These are phyloP conservation scores for Ctenoplectra terminalis DNA, from an alignment of 1,140 invertebrate genomes.

Conservation along the genomic window DNA sequence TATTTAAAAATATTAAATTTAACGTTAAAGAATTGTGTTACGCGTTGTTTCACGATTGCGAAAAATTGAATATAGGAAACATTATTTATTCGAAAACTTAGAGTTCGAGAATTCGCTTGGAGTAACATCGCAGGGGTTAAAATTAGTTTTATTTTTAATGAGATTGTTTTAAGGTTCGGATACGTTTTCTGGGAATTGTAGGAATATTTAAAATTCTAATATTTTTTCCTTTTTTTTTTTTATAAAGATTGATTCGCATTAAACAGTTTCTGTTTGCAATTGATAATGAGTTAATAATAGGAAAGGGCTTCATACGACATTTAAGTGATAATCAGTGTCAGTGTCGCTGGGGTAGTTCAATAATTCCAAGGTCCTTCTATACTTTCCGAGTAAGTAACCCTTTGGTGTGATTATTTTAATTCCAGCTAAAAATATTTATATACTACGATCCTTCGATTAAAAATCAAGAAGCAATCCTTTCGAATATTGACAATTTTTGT, in stretches of 20 bases:
- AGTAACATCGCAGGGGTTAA: too few relatives aligned
- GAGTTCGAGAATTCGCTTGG: too few relatives aligned
- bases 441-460: too few relatives aligned
- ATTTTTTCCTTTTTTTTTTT: background rate
- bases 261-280: background rate
- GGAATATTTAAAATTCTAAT: background rate
- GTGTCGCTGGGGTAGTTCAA: background rate
- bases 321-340: slow-evolving; percentile 14
- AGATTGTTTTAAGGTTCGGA: too few relatives aligned
- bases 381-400: slow-evolving; percentile 1
- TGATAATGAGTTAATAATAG: background rate
- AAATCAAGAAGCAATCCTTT: too few relatives aligned
- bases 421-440: background rate
- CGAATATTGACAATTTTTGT: too few relatives aligned
- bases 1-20: too few relatives aligned
- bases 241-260: background rate
- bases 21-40: too few relatives aligned
- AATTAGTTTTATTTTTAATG: too few relatives aligned
- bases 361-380: slow-evolving; percentile 17
- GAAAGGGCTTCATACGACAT: background rate
- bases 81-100: too few relatives aligned
- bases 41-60: too few relatives aligned
- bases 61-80: too few relatives aligned
- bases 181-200: background rate
- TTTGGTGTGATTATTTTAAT: background rate